A percentile compares a stretch with the other conserved stretches of the same genome.
Conservation (phyloP, 2,797 vertebrate species). For the Syngnathus rostellatus region DNA sequence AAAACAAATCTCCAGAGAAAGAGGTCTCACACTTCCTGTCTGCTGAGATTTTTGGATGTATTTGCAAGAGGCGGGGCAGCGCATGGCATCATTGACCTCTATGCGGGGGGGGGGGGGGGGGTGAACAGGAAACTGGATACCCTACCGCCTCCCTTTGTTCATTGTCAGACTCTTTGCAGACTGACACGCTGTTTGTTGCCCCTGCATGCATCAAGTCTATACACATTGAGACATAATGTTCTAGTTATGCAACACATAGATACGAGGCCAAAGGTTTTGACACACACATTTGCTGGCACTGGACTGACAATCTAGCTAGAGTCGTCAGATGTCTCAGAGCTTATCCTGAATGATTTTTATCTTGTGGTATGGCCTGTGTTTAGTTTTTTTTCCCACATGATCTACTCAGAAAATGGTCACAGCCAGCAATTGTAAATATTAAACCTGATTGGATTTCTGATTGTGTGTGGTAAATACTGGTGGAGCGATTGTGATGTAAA, state of each 20-base stretch:
- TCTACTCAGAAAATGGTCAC: too few species aligned
- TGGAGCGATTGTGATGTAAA: too few species aligned
- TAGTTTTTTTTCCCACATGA: too few species aligned
- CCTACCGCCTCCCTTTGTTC: constrained; percentile 15
- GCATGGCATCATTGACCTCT: constrained; percentile 37
- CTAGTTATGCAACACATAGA: constrained; percentile 29
- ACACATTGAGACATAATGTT: constrained; percentile 33
- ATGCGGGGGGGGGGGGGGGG: neutral
- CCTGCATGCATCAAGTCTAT: constrained; percentile 10
- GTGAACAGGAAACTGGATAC: constrained; percentile 47
- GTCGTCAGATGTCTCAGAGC: neutral
- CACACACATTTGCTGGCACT: neutral
- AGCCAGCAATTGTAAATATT: too few species aligned
- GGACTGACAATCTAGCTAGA: neutral
- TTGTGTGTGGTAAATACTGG: too few species aligned
- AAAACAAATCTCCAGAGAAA: constrained; percentile 33
- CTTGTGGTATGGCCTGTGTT: too few species aligned
- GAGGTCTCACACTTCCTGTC: constrained; percentile 50
- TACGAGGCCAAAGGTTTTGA: neutral
- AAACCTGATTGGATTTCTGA: too few species aligned
- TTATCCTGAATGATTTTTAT: too few species aligned
- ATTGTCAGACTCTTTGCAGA: constrained; percentile 19
- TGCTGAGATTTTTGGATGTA: constrained; percentile 30
- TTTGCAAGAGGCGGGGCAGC: neutral
- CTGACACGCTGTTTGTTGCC: constrained; percentile 4